Percentiles rank a stretch among this genome's conserved stretches.
phyloP scores from a whole-genome alignment of 1,140 invertebrate genomes.

The Drosophila quadrilineata region DNA sequence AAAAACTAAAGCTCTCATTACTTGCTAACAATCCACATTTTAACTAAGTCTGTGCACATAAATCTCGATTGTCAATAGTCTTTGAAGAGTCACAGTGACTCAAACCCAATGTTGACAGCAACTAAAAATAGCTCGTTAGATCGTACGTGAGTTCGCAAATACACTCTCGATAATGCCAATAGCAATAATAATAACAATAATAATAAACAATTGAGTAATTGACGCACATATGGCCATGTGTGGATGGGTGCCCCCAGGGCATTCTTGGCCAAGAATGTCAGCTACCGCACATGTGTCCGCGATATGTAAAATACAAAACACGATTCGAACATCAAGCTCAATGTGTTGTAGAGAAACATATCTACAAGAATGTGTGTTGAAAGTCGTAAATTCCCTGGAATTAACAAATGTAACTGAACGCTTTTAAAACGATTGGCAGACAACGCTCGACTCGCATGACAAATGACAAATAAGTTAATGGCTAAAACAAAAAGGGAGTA shows the following conservation, averaged over 20 bases:
- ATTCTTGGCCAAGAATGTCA: conserved; percentile 6
- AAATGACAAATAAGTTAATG: conserved; percentile 36
- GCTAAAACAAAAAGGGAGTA: conserved; percentile 7
- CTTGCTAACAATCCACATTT: too few species aligned
- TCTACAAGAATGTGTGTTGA: too few species aligned
- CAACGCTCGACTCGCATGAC: conserved; percentile 32
- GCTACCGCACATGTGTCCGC: neutral
- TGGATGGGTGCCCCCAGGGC: neutral
- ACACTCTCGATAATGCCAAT: neutral
- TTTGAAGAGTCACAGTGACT: too few species aligned
- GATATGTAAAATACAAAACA: conserved; percentile 2
- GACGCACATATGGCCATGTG: too few species aligned
- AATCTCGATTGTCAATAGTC: too few species aligned
- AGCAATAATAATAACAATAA: too few species aligned
- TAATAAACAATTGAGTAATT: conserved; percentile 1
- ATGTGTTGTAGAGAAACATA: conserved; percentile 12
- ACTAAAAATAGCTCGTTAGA: too few species aligned
- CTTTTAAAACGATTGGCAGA: conserved; percentile 55
- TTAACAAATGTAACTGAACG: conserved; percentile 41
- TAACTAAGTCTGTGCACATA: too few species aligned
- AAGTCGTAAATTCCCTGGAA: conserved; percentile 53
- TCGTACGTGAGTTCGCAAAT: too few species aligned
- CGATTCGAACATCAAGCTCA: conserved; percentile 28
- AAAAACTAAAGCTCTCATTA: too few species aligned
- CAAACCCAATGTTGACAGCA: too few species aligned